Base-by-base conservation (phyloP, 2,888 invertebrate species). In the Hydraecia micacea region DNA sequence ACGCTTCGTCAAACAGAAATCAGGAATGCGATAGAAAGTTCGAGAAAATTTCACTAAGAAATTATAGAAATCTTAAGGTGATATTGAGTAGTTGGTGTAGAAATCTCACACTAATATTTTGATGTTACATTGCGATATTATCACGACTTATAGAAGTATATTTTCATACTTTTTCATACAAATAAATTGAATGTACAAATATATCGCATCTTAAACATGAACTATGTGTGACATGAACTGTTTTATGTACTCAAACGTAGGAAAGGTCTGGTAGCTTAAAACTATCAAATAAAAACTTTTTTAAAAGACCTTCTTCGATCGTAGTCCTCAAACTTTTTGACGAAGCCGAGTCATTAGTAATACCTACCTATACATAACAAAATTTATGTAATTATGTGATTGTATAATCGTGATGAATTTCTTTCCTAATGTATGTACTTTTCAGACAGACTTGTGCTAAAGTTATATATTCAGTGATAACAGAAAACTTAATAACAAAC, bases 1-100 rank as follows among this genome's bases (percentile, higher is more conserved):
- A 87, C 78, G 87, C 80, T 87, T 90, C 88, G 90, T 89, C 89
- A 83, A 84, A 85, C 90, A 91, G 89, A 89, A 87, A 88, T 88
- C 75, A 36, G 83, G 86, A 80, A 75, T 75, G 77, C 79, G 90
- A 83, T 91, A 86, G 89, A 87, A 87, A 81, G 49, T 78, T 79
- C 70, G 28, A 78, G 67, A 80, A n/a, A 79, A 73, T 71, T 77
- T 76, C 36, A 32, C 21, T 7, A 46, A 69, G 58, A 72, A 80
- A 67, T 69, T n/a, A 60, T 49, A 63, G 21, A 62, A 62, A 49
- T 55, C 5, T 52, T 36, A 13, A 36, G 15, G 69, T 66, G 68
- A 70, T 46, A 75, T 52, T 58, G 39, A 39, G 52, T 72, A 72
- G 78, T 60, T 73, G 32, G 58, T 78, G 58, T 70, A 75, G 72